Evolutionary conservation across 2,888 invertebrate species (phyloP), one percentile per base, ranked within the genome.

Genomic region (Sturmia bella): DNA sequence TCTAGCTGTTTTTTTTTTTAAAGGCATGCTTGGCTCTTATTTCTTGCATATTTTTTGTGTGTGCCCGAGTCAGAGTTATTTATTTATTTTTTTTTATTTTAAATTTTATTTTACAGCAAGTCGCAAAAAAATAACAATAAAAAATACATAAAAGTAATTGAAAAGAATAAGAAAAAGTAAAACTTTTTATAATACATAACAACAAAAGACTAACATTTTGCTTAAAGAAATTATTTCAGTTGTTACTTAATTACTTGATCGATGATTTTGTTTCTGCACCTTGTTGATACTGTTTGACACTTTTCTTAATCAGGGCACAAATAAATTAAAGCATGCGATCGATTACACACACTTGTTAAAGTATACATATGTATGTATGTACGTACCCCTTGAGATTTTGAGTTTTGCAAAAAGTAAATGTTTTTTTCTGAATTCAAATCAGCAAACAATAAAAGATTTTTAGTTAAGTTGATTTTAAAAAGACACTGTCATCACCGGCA

Each of bases 241-340:
- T 78, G 64, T 70, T 57, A 24, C 45, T 64, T 39, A 72, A 72
- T 78, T 66, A 37, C 27, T 19, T 57, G 3, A 32, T 57, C 7
- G n/a, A 64, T 45, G 45, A 24, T 52, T n/a, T 39, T 69, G 43
- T 56, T 63, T 52, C 17, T 61, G 61, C n/a, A 56, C 39, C 5
- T 59, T 61, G 7, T 39, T 50, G 57, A 41, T 56, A 37, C 64
- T 17, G 11, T 48, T 45, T 54, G 57, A 59, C 66, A 75, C 39
- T 52, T 45, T 56, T 63, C 48, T 50, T 41, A 48, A 57, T 64
- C 27, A 77, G 50, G 56, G 3, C 77, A 70, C 32, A 56, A 50
- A 56, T 21, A 63, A 63, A 48, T 21, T 73, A 37, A 70, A 64
- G 50, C 64, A 64, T 64, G 77, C 57, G 77, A 64, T 70, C 11